Evolutionary conservation across 2,797 vertebrate species (phyloP).

Genomic region (Eremophila alpestris): DNA sequence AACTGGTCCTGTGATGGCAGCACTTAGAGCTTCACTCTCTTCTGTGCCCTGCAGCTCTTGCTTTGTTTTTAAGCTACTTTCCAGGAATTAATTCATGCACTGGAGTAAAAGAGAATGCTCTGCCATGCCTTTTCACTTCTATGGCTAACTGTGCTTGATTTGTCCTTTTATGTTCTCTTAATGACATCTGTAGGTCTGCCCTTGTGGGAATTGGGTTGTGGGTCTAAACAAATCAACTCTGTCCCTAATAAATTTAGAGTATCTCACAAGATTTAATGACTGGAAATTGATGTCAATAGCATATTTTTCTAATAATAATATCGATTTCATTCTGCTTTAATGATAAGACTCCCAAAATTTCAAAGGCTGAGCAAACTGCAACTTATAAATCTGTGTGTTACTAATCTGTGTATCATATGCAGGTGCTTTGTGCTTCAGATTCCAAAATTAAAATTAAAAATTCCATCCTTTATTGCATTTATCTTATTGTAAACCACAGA

Average conservation of each 20-base stretch:
- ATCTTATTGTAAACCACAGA: neutral
- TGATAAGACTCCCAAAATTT: neutral
- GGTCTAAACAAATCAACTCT: neutral
- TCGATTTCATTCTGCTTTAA: neutral
- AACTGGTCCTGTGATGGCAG: neutral
- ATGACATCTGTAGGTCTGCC: neutral
- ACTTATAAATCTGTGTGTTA: neutral
- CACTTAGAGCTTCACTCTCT: neutral
- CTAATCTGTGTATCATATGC: neutral
- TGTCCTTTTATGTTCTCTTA: neutral
- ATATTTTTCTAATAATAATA: constrained; percentile 16
- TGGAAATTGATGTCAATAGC: neutral
- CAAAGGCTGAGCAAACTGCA: neutral
- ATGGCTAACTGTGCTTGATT: neutral
- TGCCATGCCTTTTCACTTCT: neutral
- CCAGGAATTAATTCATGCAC: neutral
- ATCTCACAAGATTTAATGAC: neutral
- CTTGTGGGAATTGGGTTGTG: neutral
- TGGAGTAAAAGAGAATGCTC: neutral
- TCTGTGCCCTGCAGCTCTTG: neutral
- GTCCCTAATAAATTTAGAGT: neutral
- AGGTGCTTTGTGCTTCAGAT: neutral
- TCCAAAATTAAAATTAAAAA: neutral
- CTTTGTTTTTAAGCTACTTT: neutral
- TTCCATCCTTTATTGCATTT: neutral